A percentile compares a stretch with the other conserved stretches of the same genome.
phyloP scores from a whole-genome alignment of 1,140 invertebrate genomes.

The Drosophila prosaltans region DNA sequence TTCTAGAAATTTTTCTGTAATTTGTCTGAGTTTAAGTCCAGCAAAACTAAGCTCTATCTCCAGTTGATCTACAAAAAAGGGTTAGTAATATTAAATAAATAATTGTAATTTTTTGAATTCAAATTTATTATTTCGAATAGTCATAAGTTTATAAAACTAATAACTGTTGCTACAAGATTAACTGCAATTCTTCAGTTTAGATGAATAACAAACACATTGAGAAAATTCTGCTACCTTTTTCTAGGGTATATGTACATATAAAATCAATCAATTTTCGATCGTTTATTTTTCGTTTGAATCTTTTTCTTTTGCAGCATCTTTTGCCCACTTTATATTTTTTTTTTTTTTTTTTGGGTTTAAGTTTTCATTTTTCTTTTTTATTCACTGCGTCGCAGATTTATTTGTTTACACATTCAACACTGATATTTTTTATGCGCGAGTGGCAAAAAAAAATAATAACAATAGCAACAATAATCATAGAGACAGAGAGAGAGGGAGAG shows the following conservation, averaged over 20 bases:
- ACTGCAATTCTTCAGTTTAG: no score
- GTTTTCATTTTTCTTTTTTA: constrained; percentile 1
- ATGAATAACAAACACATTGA: no score
- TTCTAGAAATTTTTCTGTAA: no score
- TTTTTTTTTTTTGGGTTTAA: not conserved
- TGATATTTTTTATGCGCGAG: constrained; percentile 7
- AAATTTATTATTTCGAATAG: no score
- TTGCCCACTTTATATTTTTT: not conserved
- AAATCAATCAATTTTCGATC: constrained; percentile 5
- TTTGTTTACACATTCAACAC: constrained; percentile 11
- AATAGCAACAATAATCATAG: constrained; percentile 8
- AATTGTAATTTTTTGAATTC: no score
- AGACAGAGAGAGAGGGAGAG: constrained; percentile 6
- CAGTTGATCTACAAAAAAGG: no score
- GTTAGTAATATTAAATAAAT: no score
- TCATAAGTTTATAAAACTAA: no score
- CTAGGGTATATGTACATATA: not conserved
- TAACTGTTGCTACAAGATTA: no score
- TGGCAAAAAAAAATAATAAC: constrained; percentile 8
- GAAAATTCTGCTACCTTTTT: no score
- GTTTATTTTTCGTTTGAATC: not conserved
- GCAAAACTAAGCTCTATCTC: no score
- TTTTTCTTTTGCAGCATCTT: not conserved
- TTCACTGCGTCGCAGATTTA: constrained; percentile 26
- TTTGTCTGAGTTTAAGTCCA: no score